Base-by-base conservation (phyloP, 2,797 vertebrate species). In the Eulemur coronatus region DNA sequence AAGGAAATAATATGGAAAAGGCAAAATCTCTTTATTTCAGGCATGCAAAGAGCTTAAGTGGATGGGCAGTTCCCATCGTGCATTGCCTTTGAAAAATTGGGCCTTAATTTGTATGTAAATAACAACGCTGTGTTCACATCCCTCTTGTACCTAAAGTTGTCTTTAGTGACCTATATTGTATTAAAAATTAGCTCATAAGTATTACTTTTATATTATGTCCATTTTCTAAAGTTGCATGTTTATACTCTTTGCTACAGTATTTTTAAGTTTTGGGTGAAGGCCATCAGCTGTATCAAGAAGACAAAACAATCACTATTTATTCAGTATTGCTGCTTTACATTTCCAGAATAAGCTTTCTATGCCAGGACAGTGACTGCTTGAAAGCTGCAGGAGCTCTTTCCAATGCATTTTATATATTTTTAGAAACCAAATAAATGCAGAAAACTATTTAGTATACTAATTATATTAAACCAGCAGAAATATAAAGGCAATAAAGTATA, bases 261-360 rank as follows among this genome's bases (percentile, higher is more conserved):
- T 98, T 98, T 98, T 96, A 96, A 96, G 97, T 98, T 98, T 57
- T 97, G 97, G 97, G 98, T 98, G 98, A 98, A 98, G 98, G 98
- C 98, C 97, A 96, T 97, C 89, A 1, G 94, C 95, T 98, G 98
- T 98, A 97, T 98, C 97, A 97, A 98, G 96, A 98, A 97, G 98
- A 98, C 97, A 98, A 97, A 98, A 98, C 98, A 98, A 98, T 98
- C 97, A 97, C 98, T 99, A 98, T 98, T 98, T 98, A 98, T 98
- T 99, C 98, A 97, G 97, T 97, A 94, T 98, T 98, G 98, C 98
- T 98, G 98, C 98, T 99, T 98, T 96, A 95, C 85, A 33, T 98
- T 98, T 98, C 98, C 98, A 94, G 97, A 98, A 97, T 97, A 97
- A 98, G 98, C 98, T 98, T 98, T 97, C 88, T 69, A 95, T 92